Evolutionary conservation across 2,888 invertebrate genomes (phyloP), one percentile per base, ranked within the genome.

Genomic region (Pseudococcus viburni): DNA sequence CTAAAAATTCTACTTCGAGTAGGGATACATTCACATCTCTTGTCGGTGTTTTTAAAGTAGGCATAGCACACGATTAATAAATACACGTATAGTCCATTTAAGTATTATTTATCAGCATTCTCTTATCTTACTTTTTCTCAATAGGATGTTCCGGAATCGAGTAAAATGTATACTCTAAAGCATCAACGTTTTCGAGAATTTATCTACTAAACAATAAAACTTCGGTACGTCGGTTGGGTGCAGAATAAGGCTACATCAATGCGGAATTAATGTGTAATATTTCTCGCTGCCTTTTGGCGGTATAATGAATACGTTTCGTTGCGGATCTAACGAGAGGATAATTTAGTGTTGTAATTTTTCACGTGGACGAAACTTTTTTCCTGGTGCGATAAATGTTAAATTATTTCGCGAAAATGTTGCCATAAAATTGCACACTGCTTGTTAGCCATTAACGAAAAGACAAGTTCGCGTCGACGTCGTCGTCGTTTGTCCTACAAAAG

Each of bases 331-430:
- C 80, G 46, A 39, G 73, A 80, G 46, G 46, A 80, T 80, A 80
- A 80, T 42, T 80, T 39, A 42, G 12, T 19, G n/a, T 9, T 8
- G 42, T n/a, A 80, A 73, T 80, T 80, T 80, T 39, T 80, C 80
- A 80, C 42, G 80, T 33, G 15, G 80, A 42, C n/a, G 80, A 80
- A 80, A 80, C 80, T 80, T 80, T 73, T 73, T 73, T 80, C 80
- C 80, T n/a, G 80, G 80, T 80, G 46, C 80, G 80, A 80, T 80
- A 80, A 80, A 80, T 42, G 80, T 80, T 80, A 33, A 80, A 80
- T 80, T 80, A 80, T 80, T 80, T 80, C n/a, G 80, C n/a, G 19
- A 42, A 80, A 80, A 80, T 15, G 46, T 80, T 80, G 42, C 33
- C 39, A 42, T 80, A 33, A 80, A 80, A 80, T 80, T 80, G 42